Evolutionary conservation across 2,797 vertebrate genomes (phyloP).

Genomic region (Sebastes itinus): DNA sequence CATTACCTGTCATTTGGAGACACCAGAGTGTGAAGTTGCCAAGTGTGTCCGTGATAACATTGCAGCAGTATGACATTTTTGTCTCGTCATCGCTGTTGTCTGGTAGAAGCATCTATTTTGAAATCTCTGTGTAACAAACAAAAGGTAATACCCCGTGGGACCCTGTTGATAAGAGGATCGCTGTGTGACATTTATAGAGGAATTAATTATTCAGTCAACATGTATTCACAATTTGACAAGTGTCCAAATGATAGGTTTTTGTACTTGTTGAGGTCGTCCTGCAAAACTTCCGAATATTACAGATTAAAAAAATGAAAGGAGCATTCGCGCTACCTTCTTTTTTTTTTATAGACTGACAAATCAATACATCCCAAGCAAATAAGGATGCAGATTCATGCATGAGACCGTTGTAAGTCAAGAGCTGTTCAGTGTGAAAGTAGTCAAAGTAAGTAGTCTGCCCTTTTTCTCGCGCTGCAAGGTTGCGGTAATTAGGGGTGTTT

Average conservation of each 20-base stretch:
- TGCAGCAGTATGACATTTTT: background rate
- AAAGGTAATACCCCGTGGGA: background rate
- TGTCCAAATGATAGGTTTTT: background rate
- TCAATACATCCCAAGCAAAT: slow-evolving; percentile 1
- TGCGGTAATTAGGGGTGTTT: slow-evolving; percentile 68
- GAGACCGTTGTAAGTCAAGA: slow-evolving; percentile 50
- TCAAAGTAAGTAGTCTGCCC: slow-evolving; percentile 62
- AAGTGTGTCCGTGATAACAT: background rate
- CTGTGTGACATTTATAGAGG: background rate
- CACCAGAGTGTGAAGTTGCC: background rate
- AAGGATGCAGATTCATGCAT: slow-evolving; percentile 36
- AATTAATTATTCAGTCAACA: background rate
- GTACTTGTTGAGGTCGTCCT: background rate
- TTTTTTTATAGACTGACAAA: slow-evolving; percentile 11
- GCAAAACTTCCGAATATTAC: background rate
- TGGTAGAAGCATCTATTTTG: background rate
- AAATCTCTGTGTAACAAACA: background rate
- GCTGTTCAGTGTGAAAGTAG: slow-evolving; percentile 38
- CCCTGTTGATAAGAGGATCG: background rate
- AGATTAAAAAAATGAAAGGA: background rate
- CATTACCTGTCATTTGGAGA: background rate
- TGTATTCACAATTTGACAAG: background rate
- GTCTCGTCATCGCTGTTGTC: background rate
- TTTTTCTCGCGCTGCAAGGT: slow-evolving; percentile 64
- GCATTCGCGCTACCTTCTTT: background rate